phyloP scores from a whole-genome alignment of 1,140 invertebrate species.

The Armadillidium nasatum region DNA sequence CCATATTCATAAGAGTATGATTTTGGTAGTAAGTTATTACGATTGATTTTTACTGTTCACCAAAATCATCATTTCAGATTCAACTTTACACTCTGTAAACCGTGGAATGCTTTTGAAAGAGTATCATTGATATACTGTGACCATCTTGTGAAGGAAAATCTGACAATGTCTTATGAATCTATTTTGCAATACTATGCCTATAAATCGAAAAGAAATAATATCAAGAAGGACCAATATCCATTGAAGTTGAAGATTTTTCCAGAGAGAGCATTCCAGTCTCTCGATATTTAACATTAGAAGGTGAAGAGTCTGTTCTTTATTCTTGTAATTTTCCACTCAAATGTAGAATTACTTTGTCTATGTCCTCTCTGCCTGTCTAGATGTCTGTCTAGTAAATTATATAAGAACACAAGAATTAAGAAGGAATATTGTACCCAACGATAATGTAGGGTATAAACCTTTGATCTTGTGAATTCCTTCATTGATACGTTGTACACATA shows the following conservation, averaged over 20 bases:
- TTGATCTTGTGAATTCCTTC: not conserved
- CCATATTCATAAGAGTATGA: not conserved
- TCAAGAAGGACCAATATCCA: not conserved
- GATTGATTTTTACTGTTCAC: not conserved
- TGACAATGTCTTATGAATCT: not conserved
- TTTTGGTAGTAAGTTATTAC: not conserved
- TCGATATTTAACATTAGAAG: not conserved
- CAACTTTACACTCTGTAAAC: not conserved
- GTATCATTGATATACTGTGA: not conserved
- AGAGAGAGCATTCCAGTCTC: not conserved
- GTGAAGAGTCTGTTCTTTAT: not conserved
- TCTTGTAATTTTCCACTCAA: too few species aligned
- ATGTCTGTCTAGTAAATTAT: not conserved
- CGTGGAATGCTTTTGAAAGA: not conserved
- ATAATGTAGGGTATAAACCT: not conserved
- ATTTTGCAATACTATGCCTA: not conserved
- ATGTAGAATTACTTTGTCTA: not conserved
- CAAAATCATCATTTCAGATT: not conserved
- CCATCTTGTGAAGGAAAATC: not conserved
- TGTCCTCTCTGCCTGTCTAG: not conserved
- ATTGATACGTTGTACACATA: not conserved
- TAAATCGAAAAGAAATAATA: not conserved
- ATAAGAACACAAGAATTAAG: not conserved
- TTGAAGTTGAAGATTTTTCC: not conserved
- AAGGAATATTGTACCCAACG: not conserved